Evolutionary conservation across 2,113 vertebrate species (phyloP), one percentile per base, ranked within the genome.

Genomic region (Oryzias melastigma): DNA sequence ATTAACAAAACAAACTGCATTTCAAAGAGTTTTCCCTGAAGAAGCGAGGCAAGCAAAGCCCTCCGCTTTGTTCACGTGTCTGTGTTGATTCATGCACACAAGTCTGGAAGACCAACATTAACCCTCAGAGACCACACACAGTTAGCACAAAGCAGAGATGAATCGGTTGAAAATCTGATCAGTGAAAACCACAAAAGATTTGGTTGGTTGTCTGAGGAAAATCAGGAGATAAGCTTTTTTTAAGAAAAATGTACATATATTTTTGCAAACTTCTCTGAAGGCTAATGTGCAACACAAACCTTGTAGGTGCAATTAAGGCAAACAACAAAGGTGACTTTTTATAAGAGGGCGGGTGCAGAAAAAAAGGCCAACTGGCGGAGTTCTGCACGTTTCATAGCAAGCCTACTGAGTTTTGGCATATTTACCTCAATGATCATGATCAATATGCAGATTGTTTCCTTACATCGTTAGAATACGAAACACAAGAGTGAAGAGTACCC

Each of bases 1-100:
- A 57, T 64, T 59, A 52, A 76, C 75, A 72, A 73, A 85, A 91
- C 89, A 86, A 93, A 94, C 93, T 94, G 93, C 91, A 94, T 94
- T 95, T 84, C 92, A 88, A 91, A 91, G 75, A 77, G 65, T 71
- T 82, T 91, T 96, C 94, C 95, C 94, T 96, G 95, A 96, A 95
- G 89, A 93, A 89, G 72, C 68, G 71, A 91, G 91, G 90, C 87
- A 88, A 91, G 87, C 91, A 87, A 92, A 90, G 89, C 80, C 90
- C 67, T 68, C 68, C 57, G 50, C 78, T 74, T 68, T 74, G 62
- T 67, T 80, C 64, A 70, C 54, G 24, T 51, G 42, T 81, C 64
- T 54, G 68, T 74, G 75, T 70, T 69, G 67, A 71, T 56, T 56
- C 40, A 81, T 66, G 50, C 60, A 63, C 81, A 74, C 68, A 72